Evolutionary conservation across 2,797 vertebrate genomes (phyloP).

Genomic region (Gymnoscopelus braueri): DNA sequence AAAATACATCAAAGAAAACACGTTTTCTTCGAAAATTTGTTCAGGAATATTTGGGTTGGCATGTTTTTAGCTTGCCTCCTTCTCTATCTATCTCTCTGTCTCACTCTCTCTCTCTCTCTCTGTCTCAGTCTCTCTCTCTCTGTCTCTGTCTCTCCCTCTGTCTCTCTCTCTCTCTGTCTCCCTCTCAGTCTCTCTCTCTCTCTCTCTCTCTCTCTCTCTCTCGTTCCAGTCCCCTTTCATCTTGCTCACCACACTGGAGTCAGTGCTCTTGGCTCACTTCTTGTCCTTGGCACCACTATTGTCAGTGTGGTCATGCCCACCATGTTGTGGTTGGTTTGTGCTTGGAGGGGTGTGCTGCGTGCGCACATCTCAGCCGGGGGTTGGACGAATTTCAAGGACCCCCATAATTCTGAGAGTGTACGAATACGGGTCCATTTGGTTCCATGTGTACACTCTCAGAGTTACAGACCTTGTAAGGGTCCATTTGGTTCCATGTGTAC

Average conservation of each 20-base stretch:
- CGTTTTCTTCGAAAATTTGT: conserved; percentile 9
- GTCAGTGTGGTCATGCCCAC: conserved; percentile 51
- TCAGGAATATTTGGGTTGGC: conserved; percentile 16
- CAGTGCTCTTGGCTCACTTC: conserved; percentile 44
- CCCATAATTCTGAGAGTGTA: no score
- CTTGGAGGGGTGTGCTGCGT: no score
- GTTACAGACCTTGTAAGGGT: no score
- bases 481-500: no score
- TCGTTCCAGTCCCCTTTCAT: conserved; percentile 51
- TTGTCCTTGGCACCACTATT: conserved; percentile 39
- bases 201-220: conserved; percentile 39
- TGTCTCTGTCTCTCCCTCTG: conserved; percentile 34
- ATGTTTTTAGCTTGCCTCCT: not conserved
- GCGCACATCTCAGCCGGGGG: no score
- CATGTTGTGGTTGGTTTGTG: conserved; percentile 62
- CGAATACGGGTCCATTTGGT: no score
- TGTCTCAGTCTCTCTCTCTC: conserved; percentile 21
- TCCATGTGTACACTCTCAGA: no score
- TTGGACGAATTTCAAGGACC: no score
- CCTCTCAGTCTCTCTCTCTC: conserved; percentile 34
- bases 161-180: conserved; percentile 35
- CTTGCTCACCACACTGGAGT: conserved; percentile 59
- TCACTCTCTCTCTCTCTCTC: not conserved
- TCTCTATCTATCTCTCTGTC: not conserved
- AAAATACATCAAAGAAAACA: not conserved